These are phyloP conservation scores for Fukomys damarensis DNA, from an alignment of 2,113 vertebrate genomes.

Conservation along the genomic window DNA sequence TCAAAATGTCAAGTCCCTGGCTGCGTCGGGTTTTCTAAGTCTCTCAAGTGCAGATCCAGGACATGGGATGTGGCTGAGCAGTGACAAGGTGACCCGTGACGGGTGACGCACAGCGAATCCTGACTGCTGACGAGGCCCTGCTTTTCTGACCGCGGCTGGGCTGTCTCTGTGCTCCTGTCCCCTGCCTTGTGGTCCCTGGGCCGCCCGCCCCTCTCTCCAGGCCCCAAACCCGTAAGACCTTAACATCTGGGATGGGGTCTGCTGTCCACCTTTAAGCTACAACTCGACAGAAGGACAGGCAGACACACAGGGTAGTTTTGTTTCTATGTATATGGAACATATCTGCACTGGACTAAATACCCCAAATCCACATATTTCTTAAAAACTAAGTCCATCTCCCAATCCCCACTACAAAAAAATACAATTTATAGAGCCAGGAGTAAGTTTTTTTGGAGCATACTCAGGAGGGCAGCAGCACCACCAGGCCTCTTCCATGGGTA, in stretches of 20 bases:
- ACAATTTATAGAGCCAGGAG: constrained; percentile 41
- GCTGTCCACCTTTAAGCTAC: rapidly evolving
- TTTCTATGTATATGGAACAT: neutral
- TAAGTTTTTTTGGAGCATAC: neutral
- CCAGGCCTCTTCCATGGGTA: neutral
- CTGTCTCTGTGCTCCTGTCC: neutral
- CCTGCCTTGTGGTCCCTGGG: neutral
- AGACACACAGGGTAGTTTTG: neutral
- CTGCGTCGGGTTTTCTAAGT: neutral
- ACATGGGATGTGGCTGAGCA: rapidly evolving
- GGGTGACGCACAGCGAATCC: neutral
- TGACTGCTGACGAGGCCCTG: rapidly evolving
- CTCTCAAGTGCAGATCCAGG: neutral
- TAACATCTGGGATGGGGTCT: neutral
- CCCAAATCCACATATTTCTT: constrained; percentile 36
- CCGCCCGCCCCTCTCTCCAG: neutral
- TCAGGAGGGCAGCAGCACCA: neutral
- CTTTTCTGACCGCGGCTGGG: neutral
- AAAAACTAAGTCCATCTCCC: constrained; percentile 71
- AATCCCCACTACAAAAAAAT: constrained; percentile 70
- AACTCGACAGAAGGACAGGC: neutral
- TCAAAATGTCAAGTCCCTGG: neutral
- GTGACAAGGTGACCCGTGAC: rapidly evolving
- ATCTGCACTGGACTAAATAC: neutral
- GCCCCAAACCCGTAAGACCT: neutral